Base-by-base conservation (phyloP, 2,888 invertebrate species). In the Clivina fossor region DNA sequence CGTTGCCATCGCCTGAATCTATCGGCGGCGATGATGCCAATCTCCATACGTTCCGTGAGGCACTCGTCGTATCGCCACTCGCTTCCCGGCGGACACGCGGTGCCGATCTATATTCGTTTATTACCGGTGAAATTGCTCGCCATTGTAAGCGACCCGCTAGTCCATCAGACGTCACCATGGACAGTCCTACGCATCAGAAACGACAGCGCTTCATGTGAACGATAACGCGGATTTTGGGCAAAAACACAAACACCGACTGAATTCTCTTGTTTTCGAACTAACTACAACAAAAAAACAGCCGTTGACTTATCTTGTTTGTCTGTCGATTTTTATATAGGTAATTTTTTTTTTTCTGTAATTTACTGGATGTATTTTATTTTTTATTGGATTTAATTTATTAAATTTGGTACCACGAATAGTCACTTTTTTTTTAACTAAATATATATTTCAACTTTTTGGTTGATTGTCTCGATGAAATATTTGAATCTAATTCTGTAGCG, bases 171-270 rank as follows among this genome's bases (percentile, higher is more conserved):
- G 86, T 86, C 62, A 83, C 82, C 69, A 88, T 87, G 86, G 88
- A 85, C 69, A 86, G 86, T 64, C 87, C 86, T 59, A 85, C 85
- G 66, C 84, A 85, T 71, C 80, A 81, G 70, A 88, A 88, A 74
- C 80, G 86, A 68, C 82, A 83, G 68, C 81, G 86, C 68, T 83
- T 83, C 70, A 83, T 84, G 81, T 85, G 82, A 63, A n/a, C 18
- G 41, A n/a, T 11, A 41, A 16, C 38, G 15, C 15, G n/a, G 35
- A 35, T 15, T n/a, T 13, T 15, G 15, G 2, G 2, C 2, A 30
- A 2, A 9, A 3, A 2, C 30, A 30, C 30, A 9, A 30, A 2
- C 30, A 4, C 30, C 30, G 8, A 7, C 26, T 7, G 26, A 5
- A 8, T 26, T 8, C 5, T 8, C 30, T 4, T 2, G n/a, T n/a